Conservation (phyloP, 2,888 invertebrate genomes). For the Acanthosoma haemorrhoidale region DNA sequence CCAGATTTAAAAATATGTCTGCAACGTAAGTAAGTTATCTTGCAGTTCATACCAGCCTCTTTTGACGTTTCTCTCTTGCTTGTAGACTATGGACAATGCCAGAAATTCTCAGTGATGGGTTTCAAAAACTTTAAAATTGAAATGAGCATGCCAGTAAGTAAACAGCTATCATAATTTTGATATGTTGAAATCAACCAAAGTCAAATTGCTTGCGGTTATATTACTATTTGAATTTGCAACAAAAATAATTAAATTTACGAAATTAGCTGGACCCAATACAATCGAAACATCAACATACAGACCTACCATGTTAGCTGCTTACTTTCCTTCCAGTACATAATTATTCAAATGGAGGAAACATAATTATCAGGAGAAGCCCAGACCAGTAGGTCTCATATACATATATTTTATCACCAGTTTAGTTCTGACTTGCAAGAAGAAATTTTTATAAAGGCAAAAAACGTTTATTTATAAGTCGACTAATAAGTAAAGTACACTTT, state of each 20-base stretch:
- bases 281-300: not conserved
- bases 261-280: not conserved
- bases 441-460: not conserved
- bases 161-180: slow-evolving; percentile 33
- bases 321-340: not conserved
- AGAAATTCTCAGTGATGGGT: slow-evolving; percentile 38
- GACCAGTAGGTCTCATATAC: not conserved
- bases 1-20: slow-evolving; percentile 33
- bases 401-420: not conserved
- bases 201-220: too few species aligned
- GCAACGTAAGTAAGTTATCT: slow-evolving; percentile 39
- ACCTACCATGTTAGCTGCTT: slow-evolving; percentile 21
- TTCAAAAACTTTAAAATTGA: slow-evolving; percentile 3
- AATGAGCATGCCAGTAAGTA: slow-evolving; percentile 33
- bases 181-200: too few species aligned
- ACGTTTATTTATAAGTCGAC: too few species aligned
- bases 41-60: slow-evolving; percentile 31
- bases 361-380: not conserved
- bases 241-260: not conserved
- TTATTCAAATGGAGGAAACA: not conserved
- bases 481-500: too few species aligned
- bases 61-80: slow-evolving; percentile 31
- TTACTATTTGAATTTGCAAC: not conserved
- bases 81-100: slow-evolving; percentile 41
- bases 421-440: not conserved